phyloP scores from a whole-genome alignment of 2,113 vertebrate species.

The Oncorhynchus tshawytscha region DNA sequence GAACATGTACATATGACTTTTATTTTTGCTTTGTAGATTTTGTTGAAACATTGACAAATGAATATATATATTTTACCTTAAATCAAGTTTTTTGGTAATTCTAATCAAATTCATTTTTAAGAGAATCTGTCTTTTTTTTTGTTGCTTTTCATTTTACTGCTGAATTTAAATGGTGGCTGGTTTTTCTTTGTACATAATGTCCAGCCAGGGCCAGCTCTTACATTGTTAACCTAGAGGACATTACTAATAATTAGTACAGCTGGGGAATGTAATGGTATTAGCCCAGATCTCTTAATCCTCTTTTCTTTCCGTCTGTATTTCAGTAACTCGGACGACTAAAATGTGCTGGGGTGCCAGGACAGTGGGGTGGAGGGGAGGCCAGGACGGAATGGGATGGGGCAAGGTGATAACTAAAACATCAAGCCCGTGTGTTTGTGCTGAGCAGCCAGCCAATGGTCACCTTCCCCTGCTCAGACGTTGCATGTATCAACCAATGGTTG shows the following conservation, averaged over 20 bases:
- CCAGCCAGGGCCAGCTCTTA: conserved; percentile 82
- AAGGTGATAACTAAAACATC: conserved; percentile 44
- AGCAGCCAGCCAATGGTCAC: too few species aligned
- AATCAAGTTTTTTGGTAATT: conserved; percentile 75
- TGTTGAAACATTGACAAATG: conserved; percentile 72
- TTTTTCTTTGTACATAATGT: conserved; percentile 90
- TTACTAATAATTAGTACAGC: conserved; percentile 92
- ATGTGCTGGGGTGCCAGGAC: conserved; percentile 5
- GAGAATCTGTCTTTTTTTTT: conserved; percentile 57
- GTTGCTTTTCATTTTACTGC: conserved; percentile 84
- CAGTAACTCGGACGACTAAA: conserved; percentile 74
- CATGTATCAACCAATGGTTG: too few species aligned
- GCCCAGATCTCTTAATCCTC: conserved; percentile 82
- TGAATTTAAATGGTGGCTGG: conserved; percentile 57
- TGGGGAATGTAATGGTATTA: conserved; percentile 89
- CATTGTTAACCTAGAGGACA: conserved; percentile 82
- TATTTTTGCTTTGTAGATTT: conserved; percentile 80
- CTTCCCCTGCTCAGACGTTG: too few species aligned
- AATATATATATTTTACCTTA: conserved; percentile 82
- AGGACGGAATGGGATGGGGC: not conserved
- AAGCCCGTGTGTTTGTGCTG: conserved; percentile 66
- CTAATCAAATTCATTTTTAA: conserved; percentile 77
- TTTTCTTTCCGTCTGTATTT: conserved; percentile 78
- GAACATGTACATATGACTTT: conserved; percentile 91
- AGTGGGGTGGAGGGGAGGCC: not conserved